Conservation (phyloP, 2,888 invertebrate genomes). For the Periphyllus acericola region DNA sequence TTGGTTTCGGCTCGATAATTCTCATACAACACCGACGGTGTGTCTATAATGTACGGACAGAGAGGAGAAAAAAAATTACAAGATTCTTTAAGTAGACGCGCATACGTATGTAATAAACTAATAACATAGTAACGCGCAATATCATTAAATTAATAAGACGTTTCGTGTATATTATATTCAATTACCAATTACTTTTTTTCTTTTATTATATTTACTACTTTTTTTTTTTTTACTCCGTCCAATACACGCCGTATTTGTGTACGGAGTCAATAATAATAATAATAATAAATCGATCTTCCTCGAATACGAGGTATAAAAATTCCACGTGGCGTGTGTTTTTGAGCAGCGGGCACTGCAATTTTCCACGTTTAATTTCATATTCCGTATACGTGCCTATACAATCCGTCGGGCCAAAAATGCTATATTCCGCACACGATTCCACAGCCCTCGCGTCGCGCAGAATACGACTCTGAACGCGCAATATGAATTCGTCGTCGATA, state of each 20-base stretch:
- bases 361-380: slow-evolving; percentile 6
- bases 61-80: not conserved
- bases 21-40: not conserved
- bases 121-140: not conserved
- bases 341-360: not conserved
- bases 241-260: too few species aligned
- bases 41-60: not conserved
- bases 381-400: not conserved
- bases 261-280: too few species aligned
- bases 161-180: not conserved
- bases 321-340: not conserved
- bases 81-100: not conserved
- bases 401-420: not conserved
- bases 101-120: not conserved
- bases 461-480: slow-evolving; percentile 4
- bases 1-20: slow-evolving; percentile 7
- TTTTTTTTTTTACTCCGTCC: not conserved
- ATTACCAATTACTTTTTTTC: not conserved
- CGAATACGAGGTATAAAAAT: not conserved
- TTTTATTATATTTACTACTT: too few species aligned
- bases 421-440: slow-evolving; percentile 32
- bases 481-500: slow-evolving; percentile 7
- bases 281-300: too few species aligned
- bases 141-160: not conserved
- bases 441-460: not conserved